Percentiles rank a stretch among this genome's conserved stretches.
phyloP scores from a whole-genome alignment of 2,113 vertebrate genomes.

The Antigone vipio region DNA sequence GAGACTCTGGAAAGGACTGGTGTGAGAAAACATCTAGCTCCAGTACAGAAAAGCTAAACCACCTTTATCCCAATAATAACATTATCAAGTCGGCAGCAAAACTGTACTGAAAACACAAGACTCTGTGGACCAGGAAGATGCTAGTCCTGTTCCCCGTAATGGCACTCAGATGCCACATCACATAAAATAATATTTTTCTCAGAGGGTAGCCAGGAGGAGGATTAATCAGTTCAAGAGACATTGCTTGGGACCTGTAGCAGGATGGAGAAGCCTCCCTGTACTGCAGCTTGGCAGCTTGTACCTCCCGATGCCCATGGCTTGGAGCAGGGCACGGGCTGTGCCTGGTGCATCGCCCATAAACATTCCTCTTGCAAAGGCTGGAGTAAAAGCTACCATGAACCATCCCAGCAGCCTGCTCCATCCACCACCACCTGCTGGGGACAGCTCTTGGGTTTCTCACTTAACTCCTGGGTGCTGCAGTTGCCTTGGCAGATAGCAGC shows the following conservation, averaged over 20 bases:
- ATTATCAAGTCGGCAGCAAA: neutral
- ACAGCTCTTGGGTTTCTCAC: neutral
- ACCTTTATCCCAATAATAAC: neutral
- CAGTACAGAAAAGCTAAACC: neutral
- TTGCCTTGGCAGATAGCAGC: neutral
- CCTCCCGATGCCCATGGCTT: neutral
- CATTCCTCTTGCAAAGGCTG: neutral
- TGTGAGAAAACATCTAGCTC: neutral
- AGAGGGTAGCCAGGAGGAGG: neutral
- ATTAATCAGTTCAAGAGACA: neutral
- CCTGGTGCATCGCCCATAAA: fast-evolving
- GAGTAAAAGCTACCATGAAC: neutral
- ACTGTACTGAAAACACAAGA: neutral
- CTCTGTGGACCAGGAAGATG: neutral
- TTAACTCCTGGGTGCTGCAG: neutral
- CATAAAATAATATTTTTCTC: neutral
- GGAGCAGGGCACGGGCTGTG: neutral
- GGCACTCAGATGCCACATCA: neutral
- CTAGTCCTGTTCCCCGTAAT: neutral
- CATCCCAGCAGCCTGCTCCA: neutral
- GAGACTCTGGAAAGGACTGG: neutral
- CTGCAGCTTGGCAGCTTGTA: neutral
- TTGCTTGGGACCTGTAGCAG: neutral
- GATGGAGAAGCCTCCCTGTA: neutral
- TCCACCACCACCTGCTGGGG: neutral